Percentiles rank a stretch among this genome's conserved stretches.
Conservation (phyloP, 2,113 vertebrate genomes). For the Hippopotamus amphibius region DNA sequence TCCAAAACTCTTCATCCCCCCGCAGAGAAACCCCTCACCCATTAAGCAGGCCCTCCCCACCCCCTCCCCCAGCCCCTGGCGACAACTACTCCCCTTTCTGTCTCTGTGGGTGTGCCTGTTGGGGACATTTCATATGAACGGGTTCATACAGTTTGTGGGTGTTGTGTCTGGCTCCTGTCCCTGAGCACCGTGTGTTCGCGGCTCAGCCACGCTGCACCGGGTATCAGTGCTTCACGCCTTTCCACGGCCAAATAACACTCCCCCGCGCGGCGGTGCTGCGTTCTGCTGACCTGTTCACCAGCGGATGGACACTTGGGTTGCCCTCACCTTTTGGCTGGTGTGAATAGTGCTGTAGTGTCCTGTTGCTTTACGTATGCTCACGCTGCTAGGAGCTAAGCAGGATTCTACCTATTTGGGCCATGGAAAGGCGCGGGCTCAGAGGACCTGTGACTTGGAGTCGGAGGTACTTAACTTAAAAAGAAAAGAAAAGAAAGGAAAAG, state of each 20-base stretch:
- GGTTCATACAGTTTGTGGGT: accelerated
- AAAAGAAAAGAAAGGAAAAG: too few relatives aligned
- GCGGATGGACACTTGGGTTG: accelerated
- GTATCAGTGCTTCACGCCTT: accelerated
- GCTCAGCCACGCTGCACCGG: accelerated
- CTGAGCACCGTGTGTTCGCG: accelerated
- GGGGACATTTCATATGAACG: accelerated
- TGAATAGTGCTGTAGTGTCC: accelerated
- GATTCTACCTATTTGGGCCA: not conserved
- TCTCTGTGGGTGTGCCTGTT: not conserved
- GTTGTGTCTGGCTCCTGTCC: not conserved
- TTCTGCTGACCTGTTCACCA: accelerated
- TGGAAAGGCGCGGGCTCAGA: not conserved
- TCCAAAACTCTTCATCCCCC: not conserved
- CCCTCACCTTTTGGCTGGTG: accelerated
- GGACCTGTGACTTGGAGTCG: not conserved
- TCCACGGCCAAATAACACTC: accelerated
- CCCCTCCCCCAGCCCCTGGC: not conserved
- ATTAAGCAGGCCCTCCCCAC: accelerated
- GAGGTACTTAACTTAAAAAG: not conserved
- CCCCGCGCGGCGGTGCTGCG: accelerated
- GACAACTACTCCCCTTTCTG: not conserved
- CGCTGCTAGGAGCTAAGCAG: accelerated
- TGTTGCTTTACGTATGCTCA: accelerated
- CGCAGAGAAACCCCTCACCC: accelerated